Percentiles rank a stretch among this genome's conserved stretches.
Conservation (phyloP, 2,888 invertebrate genomes). For the Polydesmus complanatus region DNA sequence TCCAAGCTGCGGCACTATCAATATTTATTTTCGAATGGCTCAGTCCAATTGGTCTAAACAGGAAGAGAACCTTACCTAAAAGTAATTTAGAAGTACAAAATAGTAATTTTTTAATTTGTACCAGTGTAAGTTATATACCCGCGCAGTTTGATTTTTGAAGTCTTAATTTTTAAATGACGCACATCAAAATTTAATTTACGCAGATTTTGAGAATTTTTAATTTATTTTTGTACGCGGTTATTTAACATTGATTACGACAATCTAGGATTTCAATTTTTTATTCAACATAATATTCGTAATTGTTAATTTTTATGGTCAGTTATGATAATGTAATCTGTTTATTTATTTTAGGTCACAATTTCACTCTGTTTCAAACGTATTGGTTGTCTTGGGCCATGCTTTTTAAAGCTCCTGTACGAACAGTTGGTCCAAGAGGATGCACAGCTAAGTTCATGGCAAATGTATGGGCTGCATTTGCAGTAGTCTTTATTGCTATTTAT, state of each 20-base stretch:
- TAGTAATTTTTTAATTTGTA: not conserved
- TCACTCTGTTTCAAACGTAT: conserved; percentile 90
- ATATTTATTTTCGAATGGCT: conserved; percentile 97
- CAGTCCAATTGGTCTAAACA: conserved; percentile 87
- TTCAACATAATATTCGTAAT: too few relatives aligned
- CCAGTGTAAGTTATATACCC: too few relatives aligned
- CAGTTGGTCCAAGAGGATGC: conserved; percentile 77
- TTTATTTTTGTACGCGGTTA: too few relatives aligned
- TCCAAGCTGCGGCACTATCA: conserved; percentile 86
- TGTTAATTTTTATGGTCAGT: too few relatives aligned
- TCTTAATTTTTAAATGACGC: too few relatives aligned
- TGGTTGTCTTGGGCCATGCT: conserved; percentile 99
- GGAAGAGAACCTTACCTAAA: conserved; percentile 45
- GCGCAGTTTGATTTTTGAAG: too few relatives aligned
- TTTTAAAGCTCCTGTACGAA: conserved; percentile 92
- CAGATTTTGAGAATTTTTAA: too few relatives aligned
- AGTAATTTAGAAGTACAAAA: not conserved
- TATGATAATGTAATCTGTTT: too few relatives aligned
- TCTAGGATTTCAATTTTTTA: not conserved
- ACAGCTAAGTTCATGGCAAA: conserved; percentile 62
- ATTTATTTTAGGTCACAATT: conserved; percentile 49
- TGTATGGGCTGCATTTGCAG: conserved; percentile 98
- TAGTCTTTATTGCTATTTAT: conserved; percentile 97
- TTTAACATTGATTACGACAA: not conserved
- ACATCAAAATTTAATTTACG: too few relatives aligned